A percentile compares a stretch with the other conserved stretches of the same genome.
These are phyloP conservation scores for Fulica atra DNA, from an alignment of 2,113 vertebrate species.

Conservation along the genomic window DNA sequence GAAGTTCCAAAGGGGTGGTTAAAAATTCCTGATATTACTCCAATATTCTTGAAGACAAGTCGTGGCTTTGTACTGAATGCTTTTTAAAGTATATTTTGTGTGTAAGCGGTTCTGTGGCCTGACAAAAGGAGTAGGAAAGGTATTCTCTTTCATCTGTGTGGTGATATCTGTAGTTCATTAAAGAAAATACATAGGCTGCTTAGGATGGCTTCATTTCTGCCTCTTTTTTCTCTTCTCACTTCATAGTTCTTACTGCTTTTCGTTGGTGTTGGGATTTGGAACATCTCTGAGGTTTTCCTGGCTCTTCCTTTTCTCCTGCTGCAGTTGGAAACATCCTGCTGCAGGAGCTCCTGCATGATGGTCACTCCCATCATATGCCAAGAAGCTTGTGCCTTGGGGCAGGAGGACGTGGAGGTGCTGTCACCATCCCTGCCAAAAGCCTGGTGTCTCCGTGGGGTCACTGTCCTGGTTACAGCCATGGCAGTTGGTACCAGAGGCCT, in stretches of 20 bases:
- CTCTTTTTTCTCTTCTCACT: not conserved
- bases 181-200: not conserved
- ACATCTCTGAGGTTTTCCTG: not conserved
- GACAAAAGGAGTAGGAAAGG: not conserved
- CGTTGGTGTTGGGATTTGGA: not conserved
- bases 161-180: no score
- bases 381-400: not conserved
- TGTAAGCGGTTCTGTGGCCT: not conserved
- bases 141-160: not conserved
- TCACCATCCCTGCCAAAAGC: not conserved
- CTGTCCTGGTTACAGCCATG: not conserved
- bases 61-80: not conserved
- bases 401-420: not conserved
- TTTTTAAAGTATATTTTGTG: not conserved
- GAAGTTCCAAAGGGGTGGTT: not conserved
- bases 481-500: not conserved
- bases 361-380: fast-evolving
- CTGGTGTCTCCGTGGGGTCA: no score
- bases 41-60: not conserved
- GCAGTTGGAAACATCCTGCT: fast-evolving
- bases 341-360: not conserved
- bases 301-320: not conserved
- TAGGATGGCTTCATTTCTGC: not conserved
- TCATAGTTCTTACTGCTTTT: not conserved
- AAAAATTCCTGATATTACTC: not conserved